Base-by-base conservation (phyloP, 2,888 invertebrate species). In the Ichneumon xanthorius region DNA sequence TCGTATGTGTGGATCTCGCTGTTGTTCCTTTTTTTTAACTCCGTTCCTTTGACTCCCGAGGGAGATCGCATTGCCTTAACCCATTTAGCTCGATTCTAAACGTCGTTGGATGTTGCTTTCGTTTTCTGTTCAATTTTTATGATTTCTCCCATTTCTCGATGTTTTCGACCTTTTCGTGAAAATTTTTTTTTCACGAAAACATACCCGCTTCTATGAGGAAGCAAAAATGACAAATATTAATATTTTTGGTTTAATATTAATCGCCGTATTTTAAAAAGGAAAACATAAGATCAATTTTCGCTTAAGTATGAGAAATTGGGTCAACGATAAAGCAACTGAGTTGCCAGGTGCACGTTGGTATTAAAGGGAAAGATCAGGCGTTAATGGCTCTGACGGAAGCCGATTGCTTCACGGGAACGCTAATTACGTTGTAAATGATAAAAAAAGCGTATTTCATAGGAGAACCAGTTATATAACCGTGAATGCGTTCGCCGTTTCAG, bases 381-480 rank as follows among this genome's bases (percentile, higher is more conserved):
- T 65, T 83, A 80, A 82, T 87, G 77, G 78, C 73, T 75, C 83
- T 87, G 87, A 89, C 88, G 89, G 86, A 81, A 78, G 85, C 82
- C 86, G 88, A 90, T 78, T 83, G 80, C 81, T 85, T 79, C 80
- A 81, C 87, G 80, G 63, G 87, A 67, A 82, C 87, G 88, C 89
- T 91, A 90, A 91, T 90, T 91, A 89, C 88, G 79, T 85, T 85
- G 88, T 80, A 88, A 90, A 89, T 89, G 90, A 89, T 89, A 89
- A 88, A 75, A 91, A 89, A 88, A 75, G 65, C 61, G 67, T 82
- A 86, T 87, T 85, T 86, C 80, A 80, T 81, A 58, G 79, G 53
- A 84, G 77, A 53, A 81, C 72, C 72, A 68, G 30, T 82, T 82
- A 67, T 72, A 71, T 22, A 55, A 55, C 58, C 45, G 65, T 73